A percentile compares a stretch with the other conserved stretches of the same genome.
Conservation (phyloP, 2,888 invertebrate genomes). For the Dasysyrphus tricinctus region DNA sequence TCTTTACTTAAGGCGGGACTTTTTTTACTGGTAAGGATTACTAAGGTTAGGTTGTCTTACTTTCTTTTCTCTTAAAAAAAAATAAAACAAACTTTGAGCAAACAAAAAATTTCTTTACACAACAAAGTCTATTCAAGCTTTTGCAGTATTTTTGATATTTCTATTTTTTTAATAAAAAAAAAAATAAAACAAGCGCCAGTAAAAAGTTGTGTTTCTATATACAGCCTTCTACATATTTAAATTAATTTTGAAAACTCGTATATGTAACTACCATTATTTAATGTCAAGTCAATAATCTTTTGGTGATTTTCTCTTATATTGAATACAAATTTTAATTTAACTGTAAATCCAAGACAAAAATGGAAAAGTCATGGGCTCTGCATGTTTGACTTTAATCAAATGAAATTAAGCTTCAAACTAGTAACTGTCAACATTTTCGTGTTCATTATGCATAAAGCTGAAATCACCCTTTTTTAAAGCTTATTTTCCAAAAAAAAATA, state of each 20-base stretch:
- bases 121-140: conserved; percentile 6
- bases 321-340: background rate
- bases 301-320: background rate
- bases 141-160: conserved; percentile 4
- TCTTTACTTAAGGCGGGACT: conserved; percentile 76
- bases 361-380: no score
- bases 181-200: background rate
- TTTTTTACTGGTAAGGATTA: conserved; percentile 76
- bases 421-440: no score
- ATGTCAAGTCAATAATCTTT: conserved; percentile 14
- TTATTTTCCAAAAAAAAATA: no score
- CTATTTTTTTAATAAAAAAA: background rate
- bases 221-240: background rate
- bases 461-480: no score
- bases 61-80: conserved; percentile 3
- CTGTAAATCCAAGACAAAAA: no score
- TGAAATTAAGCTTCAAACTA: no score
- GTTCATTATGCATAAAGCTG: no score
- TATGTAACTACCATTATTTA: no score
- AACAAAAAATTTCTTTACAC: background rate
- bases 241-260: background rate
- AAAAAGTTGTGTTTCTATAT: background rate
- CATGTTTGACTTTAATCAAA: no score
- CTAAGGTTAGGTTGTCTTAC: conserved; percentile 56
- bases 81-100: background rate